Evolutionary conservation across 2,113 vertebrate genomes (phyloP).

Genomic region (Myotis davidii): DNA sequence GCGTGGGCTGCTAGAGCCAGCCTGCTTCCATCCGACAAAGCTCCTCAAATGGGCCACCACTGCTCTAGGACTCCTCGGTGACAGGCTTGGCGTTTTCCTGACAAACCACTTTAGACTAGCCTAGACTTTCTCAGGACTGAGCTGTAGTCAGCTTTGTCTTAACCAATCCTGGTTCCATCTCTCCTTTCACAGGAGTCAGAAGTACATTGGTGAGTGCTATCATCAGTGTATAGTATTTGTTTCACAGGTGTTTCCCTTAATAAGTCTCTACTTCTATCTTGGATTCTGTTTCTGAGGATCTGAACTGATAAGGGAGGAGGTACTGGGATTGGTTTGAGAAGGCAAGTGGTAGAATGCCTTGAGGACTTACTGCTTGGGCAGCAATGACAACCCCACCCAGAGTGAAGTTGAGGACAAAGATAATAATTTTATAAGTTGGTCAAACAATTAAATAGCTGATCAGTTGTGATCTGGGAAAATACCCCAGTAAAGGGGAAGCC

Average conservation of each 20-base stretch:
- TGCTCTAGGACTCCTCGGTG: background rate
- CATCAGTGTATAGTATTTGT: background rate
- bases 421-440: background rate
- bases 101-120: too few species aligned
- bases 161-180: background rate
- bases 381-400: background rate
- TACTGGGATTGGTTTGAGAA: background rate
- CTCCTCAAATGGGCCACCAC: background rate
- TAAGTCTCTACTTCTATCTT: background rate
- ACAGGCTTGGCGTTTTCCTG: too few species aligned
- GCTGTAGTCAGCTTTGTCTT: background rate
- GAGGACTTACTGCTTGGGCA: background rate
- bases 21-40: background rate
- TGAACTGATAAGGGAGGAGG: background rate
- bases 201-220: background rate
- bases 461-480: background rate
- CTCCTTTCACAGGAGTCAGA: background rate
- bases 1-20: fast-evolving
- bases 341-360: background rate
- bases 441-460: background rate
- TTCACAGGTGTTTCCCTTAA: background rate
- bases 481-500: background rate
- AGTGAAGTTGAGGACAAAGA: background rate
- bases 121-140: background rate
- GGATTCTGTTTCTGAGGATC: background rate